Base-by-base conservation (phyloP, 1,140 invertebrate genomes). In the Drosophila repleta region DNA sequence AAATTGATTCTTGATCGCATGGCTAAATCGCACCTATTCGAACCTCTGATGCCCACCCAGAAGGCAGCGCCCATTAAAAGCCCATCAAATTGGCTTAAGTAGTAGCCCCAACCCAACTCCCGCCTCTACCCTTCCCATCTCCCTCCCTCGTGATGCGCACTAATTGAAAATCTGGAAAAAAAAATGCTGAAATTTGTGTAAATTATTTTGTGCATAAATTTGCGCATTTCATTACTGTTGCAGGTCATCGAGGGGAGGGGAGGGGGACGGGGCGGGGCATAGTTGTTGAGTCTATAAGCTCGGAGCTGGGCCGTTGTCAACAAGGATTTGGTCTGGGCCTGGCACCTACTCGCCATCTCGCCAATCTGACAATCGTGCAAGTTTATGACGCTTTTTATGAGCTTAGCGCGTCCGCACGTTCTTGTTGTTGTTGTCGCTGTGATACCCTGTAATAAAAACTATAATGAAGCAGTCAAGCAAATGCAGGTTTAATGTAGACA, bases 191-290 rank as follows among this genome's bases (percentile, higher is more conserved):
- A 82, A 76, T 88, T 87, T 88, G 79, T 87, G 81, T 87, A 85
- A 87, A 87, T 82, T 85, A 85, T 87, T 87, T 78, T 58, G 21
- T 39, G 46, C 83, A 87, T 85, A 87, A 87, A 88, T 87, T 78
- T 76, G 73, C 46, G 56, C 62, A 82, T 60, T 87, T 87, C 56
- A 87, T 88, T 74, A 73, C 58, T 49, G 67, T 32, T 48, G 45
- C 18, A 32, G 21, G 8, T 2, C 4, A n/a, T n/a, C 10, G 13
- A 1, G 20, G 15, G 4, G 3, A 7, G 20, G 8, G 37, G 10
- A 21, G n/a, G 15, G 3, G 49, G 4, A 1, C 0, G 15, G 2
- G 15, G 17, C 1, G 4, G 26, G 24, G 24, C 6, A 26, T 3
- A 26, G 24, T 6, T 26, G 24, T 29, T 29, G 6, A 29, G 26